Conservation (phyloP, 2,113 vertebrate species). For the Mesembrinibis cayennensis region DNA sequence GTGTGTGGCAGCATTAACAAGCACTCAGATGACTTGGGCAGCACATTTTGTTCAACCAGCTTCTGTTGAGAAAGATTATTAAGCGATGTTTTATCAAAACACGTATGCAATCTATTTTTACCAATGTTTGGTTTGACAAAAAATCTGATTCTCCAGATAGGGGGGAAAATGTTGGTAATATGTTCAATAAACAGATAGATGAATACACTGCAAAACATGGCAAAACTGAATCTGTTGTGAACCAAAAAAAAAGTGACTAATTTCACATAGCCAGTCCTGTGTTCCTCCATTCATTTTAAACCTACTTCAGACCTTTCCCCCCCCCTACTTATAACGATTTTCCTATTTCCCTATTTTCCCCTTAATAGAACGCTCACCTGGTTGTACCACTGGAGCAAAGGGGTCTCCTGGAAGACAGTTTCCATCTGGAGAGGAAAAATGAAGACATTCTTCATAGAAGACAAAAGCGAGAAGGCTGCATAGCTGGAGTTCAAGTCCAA, state of each 20-base stretch:
- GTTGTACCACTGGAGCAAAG: slow-evolving; percentile 74
- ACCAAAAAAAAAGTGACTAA: background rate
- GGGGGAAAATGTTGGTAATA: background rate
- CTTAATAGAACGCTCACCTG: background rate
- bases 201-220: background rate
- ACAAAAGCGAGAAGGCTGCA: slow-evolving; percentile 65
- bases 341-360: background rate
- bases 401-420: slow-evolving; percentile 74
- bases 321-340: rapidly evolving
- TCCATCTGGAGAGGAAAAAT: slow-evolving; percentile 75
- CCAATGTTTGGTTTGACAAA: background rate
- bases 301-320: background rate
- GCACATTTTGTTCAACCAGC: background rate
- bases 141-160: background rate
- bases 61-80: background rate
- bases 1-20: background rate
- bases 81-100: background rate
- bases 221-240: background rate
- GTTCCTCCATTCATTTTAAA: background rate
- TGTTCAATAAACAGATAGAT: background rate
- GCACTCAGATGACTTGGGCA: background rate
- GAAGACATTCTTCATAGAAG: slow-evolving; percentile 76
- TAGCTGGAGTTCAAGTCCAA: slow-evolving; percentile 33
- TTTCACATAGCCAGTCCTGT: background rate
- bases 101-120: background rate